phyloP scores from a whole-genome alignment of 2,888 invertebrate genomes.

The Torymus auratus region DNA sequence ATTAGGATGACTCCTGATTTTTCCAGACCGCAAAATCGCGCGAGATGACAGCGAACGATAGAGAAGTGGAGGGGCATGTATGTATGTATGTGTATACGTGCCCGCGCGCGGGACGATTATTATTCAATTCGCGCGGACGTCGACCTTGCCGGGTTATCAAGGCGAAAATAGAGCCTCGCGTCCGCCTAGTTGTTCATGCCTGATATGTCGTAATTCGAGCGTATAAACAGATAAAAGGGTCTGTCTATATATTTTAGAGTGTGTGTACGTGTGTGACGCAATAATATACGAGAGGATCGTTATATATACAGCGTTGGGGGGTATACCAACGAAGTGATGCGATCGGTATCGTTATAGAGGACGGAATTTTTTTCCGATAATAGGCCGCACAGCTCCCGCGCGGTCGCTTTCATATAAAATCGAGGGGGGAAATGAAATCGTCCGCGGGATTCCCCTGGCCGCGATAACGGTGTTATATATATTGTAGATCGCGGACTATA shows the following conservation, averaged over 20 bases:
- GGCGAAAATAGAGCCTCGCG: neutral
- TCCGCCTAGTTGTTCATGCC: constrained; percentile 2
- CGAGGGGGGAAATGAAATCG: too few species aligned
- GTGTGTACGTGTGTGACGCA: too few species aligned
- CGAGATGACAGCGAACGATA: constrained; percentile 32
- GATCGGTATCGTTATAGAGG: too few species aligned
- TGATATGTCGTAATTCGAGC: neutral
- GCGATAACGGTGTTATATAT: constrained; percentile 16
- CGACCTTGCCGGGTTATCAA: constrained; percentile 34
- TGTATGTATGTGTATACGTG: neutral
- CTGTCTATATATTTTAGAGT: too few species aligned
- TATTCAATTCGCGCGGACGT: constrained; percentile 45
- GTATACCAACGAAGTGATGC: too few species aligned
- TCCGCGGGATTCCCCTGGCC: neutral
- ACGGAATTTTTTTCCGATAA: too few species aligned
- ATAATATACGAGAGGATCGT: too few species aligned
- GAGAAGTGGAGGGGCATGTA: constrained; percentile 15
- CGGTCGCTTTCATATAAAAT: too few species aligned
- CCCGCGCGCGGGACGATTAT: constrained; percentile 17
- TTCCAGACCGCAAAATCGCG: constrained; percentile 22
- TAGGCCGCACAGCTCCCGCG: too few species aligned
- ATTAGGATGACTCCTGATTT: constrained; percentile 35
- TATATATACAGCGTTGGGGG: too few species aligned
- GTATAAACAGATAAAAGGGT: neutral
- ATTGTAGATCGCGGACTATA: too few species aligned